These are phyloP conservation scores for Stratiolaelaps scimitus DNA, from an alignment of 1,140 invertebrate species.

Conservation along the genomic window DNA sequence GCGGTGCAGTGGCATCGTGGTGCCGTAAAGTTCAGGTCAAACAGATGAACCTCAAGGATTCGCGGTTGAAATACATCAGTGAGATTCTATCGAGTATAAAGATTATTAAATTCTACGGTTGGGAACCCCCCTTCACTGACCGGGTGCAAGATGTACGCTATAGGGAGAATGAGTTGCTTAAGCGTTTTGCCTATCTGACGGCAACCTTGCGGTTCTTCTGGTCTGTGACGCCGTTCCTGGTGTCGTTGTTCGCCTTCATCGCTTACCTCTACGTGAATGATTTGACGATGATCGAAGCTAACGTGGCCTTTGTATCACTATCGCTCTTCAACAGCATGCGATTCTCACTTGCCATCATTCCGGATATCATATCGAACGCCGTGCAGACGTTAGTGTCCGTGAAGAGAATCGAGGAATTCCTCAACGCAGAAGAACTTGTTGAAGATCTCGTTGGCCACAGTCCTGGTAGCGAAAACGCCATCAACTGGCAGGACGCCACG, in stretches of 20 bases:
- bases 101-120: constrained; percentile 49
- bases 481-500: constrained; percentile 33
- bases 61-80: constrained; percentile 83
- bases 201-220: constrained; percentile 38
- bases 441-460: constrained; percentile 36
- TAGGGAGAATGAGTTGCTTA: constrained; percentile 44
- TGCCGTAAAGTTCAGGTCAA: constrained; percentile 36
- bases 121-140: constrained; percentile 45
- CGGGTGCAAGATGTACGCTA: constrained; percentile 39
- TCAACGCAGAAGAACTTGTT: constrained; percentile 40
- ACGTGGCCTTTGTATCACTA: constrained; percentile 53
- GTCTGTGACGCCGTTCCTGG: constrained; percentile 39
- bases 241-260: constrained; percentile 41
- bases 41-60: constrained; percentile 41
- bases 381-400: constrained; percentile 38
- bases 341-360: constrained; percentile 45
- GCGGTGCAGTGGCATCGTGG: constrained; percentile 42
- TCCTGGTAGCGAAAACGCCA: constrained; percentile 27
- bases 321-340: constrained; percentile 50
- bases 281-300: constrained; percentile 45
- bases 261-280: constrained; percentile 44
- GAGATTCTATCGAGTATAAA: constrained; percentile 89
- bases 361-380: constrained; percentile 34
- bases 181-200: constrained; percentile 44
- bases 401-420: constrained; percentile 39